Conservation (phyloP, 2,113 vertebrate species). For the Hucho hucho region DNA sequence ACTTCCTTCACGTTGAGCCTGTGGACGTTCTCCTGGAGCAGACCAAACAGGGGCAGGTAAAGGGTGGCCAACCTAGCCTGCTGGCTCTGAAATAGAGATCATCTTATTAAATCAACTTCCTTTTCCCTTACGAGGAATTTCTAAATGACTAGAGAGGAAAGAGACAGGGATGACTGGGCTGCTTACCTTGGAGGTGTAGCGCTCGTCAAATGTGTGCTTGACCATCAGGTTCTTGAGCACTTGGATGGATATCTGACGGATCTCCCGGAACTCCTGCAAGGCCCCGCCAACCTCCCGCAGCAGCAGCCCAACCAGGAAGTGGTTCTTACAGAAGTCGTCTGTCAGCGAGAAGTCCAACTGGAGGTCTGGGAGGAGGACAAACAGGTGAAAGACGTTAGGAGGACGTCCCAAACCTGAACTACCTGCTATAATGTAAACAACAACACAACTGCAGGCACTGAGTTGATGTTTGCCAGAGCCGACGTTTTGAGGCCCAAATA, state of each 20-base stretch:
- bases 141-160: neutral
- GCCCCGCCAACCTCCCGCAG: conserved; percentile 90
- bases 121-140: neutral
- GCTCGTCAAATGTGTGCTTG: conserved; percentile 94
- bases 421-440: neutral
- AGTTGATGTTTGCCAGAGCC: no score
- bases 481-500: no score
- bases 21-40: conserved; percentile 91
- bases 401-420: neutral
- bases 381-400: conserved; percentile 26
- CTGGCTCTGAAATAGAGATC: conserved; percentile 79
- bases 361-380: conserved; percentile 78
- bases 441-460: neutral
- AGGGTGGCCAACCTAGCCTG: conserved; percentile 93
- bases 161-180: no score
- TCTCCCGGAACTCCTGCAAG: conserved; percentile 87
- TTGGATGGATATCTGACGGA: conserved; percentile 87
- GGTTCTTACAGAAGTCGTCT: conserved; percentile 97
- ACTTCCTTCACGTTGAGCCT: conserved; percentile 87
- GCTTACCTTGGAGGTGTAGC: conserved; percentile 85
- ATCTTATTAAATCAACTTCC: neutral
- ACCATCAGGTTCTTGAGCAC: conserved; percentile 95
- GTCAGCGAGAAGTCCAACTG: conserved; percentile 93
- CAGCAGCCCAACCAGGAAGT: conserved; percentile 94
- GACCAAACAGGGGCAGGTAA: conserved; percentile 92